A percentile compares a stretch with the other conserved stretches of the same genome.
phyloP scores from a whole-genome alignment of 1,140 invertebrate species.

The Sinella curviseta region DNA sequence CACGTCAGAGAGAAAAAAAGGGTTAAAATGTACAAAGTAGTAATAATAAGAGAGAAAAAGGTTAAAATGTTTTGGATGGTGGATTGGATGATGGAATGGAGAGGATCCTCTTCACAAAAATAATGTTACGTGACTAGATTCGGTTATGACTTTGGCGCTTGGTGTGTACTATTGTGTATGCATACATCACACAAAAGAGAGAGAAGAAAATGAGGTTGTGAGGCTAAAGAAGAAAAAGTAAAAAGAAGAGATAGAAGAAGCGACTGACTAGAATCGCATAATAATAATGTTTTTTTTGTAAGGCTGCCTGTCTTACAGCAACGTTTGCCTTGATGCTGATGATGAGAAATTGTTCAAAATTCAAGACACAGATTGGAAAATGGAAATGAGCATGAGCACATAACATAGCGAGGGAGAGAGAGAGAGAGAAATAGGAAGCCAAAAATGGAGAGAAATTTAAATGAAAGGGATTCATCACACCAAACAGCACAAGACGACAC shows the following conservation, averaged over 20 bases:
- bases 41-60: background rate
- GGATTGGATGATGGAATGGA: no score
- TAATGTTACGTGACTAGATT: conserved; percentile 12
- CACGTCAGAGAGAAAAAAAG: background rate
- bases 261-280: background rate
- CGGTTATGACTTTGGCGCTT: background rate
- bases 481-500: no score
- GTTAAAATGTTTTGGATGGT: conserved; percentile 26
- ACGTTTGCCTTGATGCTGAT: background rate
- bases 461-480: no score
- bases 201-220: background rate
- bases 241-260: background rate
- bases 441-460: no score
- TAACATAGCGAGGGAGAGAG: background rate
- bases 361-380: conserved; percentile 17
- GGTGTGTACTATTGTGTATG: no score
- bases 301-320: background rate
- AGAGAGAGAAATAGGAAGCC: background rate
- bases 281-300: background rate
- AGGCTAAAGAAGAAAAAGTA: background rate
- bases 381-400: conserved; percentile 16
- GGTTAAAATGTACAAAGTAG: background rate
- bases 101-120: conserved; percentile 9
- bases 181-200: background rate
- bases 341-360: conserved; percentile 19